A percentile compares a stretch with the other conserved stretches of the same genome.
These are phyloP conservation scores for Pantherophis guttatus DNA, from an alignment of 2,113 vertebrate genomes.

Conservation along the genomic window DNA sequence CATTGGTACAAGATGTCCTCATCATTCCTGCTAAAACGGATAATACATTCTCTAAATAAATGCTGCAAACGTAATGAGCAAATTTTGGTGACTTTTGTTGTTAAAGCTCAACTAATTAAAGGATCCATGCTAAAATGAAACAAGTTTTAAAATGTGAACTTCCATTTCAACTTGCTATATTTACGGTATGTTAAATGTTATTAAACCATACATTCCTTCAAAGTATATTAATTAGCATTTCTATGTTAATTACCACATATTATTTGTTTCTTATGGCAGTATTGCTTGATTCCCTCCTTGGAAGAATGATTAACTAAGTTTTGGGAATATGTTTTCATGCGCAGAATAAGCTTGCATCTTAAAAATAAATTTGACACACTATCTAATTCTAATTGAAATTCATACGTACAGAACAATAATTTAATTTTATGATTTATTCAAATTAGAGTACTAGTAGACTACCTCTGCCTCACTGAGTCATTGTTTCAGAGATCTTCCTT, in stretches of 20 bases:
- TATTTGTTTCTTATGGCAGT: background rate
- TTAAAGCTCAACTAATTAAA: background rate
- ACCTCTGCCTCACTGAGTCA: background rate
- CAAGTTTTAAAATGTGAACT: background rate
- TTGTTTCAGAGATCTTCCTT: too few relatives aligned
- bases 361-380: background rate
- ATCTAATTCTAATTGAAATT: background rate
- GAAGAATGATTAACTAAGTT: background rate
- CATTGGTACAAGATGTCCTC: background rate
- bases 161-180: background rate
- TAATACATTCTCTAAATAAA: background rate
- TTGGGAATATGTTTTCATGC: background rate
- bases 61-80: background rate
- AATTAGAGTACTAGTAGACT: background rate
- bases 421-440: background rate
- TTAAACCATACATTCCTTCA: background rate
- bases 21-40: background rate
- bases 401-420: background rate
- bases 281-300: background rate
- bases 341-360: background rate
- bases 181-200: background rate
- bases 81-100: background rate
- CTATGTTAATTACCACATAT: background rate
- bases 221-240: background rate
- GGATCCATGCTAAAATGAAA: background rate